A percentile compares a stretch with the other conserved stretches of the same genome.
Evolutionary conservation across 2,113 vertebrate species (phyloP).

Genomic region (Onychostruthus taczanowskii): DNA sequence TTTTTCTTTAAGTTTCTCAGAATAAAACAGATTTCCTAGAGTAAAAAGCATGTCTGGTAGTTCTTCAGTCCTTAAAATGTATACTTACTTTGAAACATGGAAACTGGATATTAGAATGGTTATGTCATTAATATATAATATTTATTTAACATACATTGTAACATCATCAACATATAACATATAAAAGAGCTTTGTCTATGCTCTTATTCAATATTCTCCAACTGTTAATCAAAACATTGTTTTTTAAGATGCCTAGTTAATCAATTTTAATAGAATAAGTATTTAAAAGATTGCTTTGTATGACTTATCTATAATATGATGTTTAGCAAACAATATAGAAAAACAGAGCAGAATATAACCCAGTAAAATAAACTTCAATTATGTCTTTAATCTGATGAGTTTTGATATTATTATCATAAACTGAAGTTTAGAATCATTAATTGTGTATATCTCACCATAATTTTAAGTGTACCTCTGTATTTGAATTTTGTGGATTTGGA

Average conservation of each 20-base stretch:
- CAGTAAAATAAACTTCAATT: not conserved
- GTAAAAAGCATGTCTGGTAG: not conserved
- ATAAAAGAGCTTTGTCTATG: not conserved
- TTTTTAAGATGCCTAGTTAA: not conserved
- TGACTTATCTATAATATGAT: not conserved
- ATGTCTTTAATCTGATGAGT: rapidly evolving
- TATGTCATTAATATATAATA: not conserved
- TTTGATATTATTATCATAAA: not conserved
- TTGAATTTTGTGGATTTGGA: not conserved
- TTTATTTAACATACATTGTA: not conserved
- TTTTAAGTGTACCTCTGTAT: not conserved
- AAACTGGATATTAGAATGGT: not conserved
- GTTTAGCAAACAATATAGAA: not conserved
- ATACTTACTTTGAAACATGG: not conserved
- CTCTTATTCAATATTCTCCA: not conserved
- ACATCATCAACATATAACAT: not conserved
- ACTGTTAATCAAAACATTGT: not conserved
- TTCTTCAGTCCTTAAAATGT: not conserved
- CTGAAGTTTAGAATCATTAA: not conserved
- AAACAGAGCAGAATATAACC: not conserved
- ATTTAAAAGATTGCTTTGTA: not conserved
- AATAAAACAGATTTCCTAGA: not conserved
- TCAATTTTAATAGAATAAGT: not conserved
- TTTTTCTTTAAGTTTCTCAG: not conserved
- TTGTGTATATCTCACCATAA: not conserved